These are phyloP conservation scores for Machaerirhynchus nigripectus DNA, from an alignment of 2,113 vertebrate genomes.

Conservation along the genomic window DNA sequence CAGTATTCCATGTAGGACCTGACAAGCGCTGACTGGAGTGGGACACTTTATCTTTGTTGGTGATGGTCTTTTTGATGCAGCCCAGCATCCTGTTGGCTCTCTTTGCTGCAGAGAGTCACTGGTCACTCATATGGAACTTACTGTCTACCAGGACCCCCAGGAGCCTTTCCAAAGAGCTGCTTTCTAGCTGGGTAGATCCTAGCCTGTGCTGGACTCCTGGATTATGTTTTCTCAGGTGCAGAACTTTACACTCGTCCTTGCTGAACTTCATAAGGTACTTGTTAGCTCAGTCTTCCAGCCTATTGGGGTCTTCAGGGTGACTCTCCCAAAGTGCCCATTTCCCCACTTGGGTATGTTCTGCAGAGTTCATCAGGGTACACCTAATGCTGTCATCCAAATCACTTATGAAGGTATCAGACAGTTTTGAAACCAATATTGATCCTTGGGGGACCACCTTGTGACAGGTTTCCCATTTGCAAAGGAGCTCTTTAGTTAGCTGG, in stretches of 20 bases:
- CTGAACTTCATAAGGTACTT: background rate
- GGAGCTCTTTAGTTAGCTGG: background rate
- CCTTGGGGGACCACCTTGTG: background rate
- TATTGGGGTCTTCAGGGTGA: background rate
- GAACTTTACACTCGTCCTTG: background rate
- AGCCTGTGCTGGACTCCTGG: background rate
- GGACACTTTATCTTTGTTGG: background rate
- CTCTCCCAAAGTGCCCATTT: background rate
- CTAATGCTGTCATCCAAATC: background rate
- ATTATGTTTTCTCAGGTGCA: background rate
- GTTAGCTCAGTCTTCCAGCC: background rate
- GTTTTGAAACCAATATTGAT: background rate
- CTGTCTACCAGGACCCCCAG: background rate
- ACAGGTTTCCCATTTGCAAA: background rate
- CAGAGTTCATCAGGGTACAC: background rate
- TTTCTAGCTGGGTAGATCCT: background rate
- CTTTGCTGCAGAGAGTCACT: background rate
- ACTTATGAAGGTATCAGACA: background rate
- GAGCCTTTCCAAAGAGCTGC: background rate
- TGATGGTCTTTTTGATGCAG: background rate
- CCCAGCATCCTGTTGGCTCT: background rate
- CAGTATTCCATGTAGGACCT: background rate
- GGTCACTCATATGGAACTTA: background rate
- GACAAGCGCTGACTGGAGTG: fast-evolving
- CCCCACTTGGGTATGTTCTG: background rate